Base-by-base conservation (phyloP, 2,797 vertebrate species). In the Tenualosa thibaudeaui region DNA sequence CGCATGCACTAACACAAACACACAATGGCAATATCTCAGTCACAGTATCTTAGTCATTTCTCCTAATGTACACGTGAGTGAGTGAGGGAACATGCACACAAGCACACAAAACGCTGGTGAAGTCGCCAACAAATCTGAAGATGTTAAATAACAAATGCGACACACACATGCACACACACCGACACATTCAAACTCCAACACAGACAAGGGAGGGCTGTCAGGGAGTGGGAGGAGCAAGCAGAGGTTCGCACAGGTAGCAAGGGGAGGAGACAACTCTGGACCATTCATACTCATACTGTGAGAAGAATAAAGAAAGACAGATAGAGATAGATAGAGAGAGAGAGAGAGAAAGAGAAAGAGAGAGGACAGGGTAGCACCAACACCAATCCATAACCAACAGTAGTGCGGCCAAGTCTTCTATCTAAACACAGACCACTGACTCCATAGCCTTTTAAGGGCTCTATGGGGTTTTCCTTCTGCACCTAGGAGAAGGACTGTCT, bases 401-500 rank as follows among this genome's bases (percentile, higher is more conserved):
- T 19, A 78, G 17, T 43, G 17, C 40, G 46, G 71, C 71, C 71
- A 78, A 78, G 71, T 78, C 40, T 78, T 43, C 5, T 19, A 43
- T 3, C 7, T 43, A 17, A 46, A 78, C 8, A 78, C 19, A 78
- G 71, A 43, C 37, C 40, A 78, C 26, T 78, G 68, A 31, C 37
- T 75, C 37, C 13, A 40, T 43, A 19, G 15, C 40, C 22, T 22
- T n/a, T 22, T 7, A 22, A 46, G 5, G 8, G 37, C 37, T 22
- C 1, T 19, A 78, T 46, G 37, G 2, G 12, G 37, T 75, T 43
- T 75, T 40, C 68, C 37, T 75, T 40, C 68, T 75, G 17, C 5
- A 37, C 40, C 68, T 43, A 15, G 13, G 68, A 22, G 2, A 40
- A 84, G 87, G 82, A 81, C 86, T 91, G 86, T 82, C 71, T 84